Percentiles rank a stretch among this genome's conserved stretches.
Conservation (phyloP, 1,140 invertebrate species). For the Drosophila burlai region DNA sequence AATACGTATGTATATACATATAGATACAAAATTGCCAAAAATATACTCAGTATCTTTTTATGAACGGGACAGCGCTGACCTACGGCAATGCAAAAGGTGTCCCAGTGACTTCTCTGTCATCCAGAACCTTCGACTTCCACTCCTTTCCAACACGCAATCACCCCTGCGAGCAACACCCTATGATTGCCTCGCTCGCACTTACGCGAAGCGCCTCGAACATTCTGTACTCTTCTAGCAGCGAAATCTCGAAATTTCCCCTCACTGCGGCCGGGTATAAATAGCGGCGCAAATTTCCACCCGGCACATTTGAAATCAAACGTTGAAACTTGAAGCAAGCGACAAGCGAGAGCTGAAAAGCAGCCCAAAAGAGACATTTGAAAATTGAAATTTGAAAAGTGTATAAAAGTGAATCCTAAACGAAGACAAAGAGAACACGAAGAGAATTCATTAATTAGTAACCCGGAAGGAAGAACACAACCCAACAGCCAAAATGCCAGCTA, state of each 20-base stretch:
- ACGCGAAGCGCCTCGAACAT: conserved; percentile 4
- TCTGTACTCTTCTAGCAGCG: conserved; percentile 25
- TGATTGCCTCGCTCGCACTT: conserved; percentile 14
- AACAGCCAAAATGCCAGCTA: not conserved
- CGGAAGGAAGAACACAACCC: conserved; percentile 42
- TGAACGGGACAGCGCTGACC: not conserved
- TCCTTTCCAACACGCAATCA: conserved; percentile 86
- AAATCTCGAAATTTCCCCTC: conserved; percentile 49
- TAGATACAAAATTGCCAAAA: not conserved
- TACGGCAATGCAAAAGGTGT: not conserved
- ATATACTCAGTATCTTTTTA: not conserved
- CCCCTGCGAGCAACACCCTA: conserved; percentile 2
- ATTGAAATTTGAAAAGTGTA: not conserved
- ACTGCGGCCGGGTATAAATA: conserved; percentile 51
- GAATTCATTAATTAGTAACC: not conserved
- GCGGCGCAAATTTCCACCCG: conserved; percentile 17
- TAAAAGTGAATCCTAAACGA: not conserved
- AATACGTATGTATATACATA: too few relatives aligned
- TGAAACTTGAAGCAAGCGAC: not conserved
- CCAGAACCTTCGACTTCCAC: conserved; percentile 16
- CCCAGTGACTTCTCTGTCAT: not conserved
- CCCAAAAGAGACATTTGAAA: not conserved
- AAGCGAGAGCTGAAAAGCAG: conserved; percentile 1
- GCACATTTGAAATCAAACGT: conserved; percentile 31
- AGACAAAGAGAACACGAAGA: not conserved